Base-by-base conservation (phyloP, 64 coral and sea anemone genomes). In the Pocillopora verrucosa region DNA sequence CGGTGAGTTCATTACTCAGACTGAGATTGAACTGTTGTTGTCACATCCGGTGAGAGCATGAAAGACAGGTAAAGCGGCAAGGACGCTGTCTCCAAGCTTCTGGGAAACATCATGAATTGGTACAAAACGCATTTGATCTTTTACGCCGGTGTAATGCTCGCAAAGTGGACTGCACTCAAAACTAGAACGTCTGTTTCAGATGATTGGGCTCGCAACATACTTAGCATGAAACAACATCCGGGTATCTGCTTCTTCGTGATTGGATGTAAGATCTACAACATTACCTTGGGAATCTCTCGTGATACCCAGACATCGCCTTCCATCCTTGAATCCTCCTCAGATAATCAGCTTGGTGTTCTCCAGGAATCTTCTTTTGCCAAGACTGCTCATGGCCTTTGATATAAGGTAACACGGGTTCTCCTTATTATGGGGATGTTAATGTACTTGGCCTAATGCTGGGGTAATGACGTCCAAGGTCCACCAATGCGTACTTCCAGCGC, bases 11-110 rank as follows among this genome's bases (percentile, higher is more conserved):
- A 25, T 17, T 74, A 89, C 7, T 79, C 24, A n/a, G 73, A 77
- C 82, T 35, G 81, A 72, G 57, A 94, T 24, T 14, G 74, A 58
- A 62, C 87, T 94, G 38, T 82, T 94, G 73, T 72, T 79, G 60
- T 94, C 88, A 87, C 81, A 94, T 11, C 92, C 81, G 0, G 92
- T 86, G 17, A 94, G 60, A 26, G 92, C 80, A 26, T 94, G 92
- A 76, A 93, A 88, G 22, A 76, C 91, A 82, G 77, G 91, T 37
- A 84, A 77, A 1, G 70, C 86, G 16, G 73, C 34, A 19, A 68
- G 41, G 19, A 92, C 63, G 34, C 59, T 87, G 12, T 59, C 26
- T 41, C 72, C 58, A 36, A 92, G 90, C 36, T 92, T 77, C 76
- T 92, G 83, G 56, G 61, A 69, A 25, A 92, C 56, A 59, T 59